phyloP scores from a whole-genome alignment of 2,797 vertebrate species.

The Coregonus ussuriensis region DNA sequence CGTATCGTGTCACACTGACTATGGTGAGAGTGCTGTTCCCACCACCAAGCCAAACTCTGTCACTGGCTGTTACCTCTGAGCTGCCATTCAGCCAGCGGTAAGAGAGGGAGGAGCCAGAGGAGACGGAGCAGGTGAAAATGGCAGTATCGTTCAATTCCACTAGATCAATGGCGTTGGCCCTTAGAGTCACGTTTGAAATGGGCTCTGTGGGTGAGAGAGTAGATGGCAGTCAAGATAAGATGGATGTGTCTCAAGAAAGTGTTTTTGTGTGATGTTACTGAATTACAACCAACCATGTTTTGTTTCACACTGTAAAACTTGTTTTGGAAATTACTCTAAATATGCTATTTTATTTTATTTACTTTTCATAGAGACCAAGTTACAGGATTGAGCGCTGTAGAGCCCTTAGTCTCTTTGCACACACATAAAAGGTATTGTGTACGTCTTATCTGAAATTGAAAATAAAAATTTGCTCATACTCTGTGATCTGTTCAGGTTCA shows the following conservation, averaged over 20 bases:
- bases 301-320: no score
- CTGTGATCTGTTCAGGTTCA: background rate
- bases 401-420: no score
- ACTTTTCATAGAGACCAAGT: no score
- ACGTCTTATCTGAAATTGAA: no score
- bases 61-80: conserved; percentile 26
- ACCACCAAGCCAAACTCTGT: conserved; percentile 39
- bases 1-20: conserved; percentile 49
- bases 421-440: no score
- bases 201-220: conserved; percentile 53
- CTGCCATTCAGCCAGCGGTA: conserved; percentile 21
- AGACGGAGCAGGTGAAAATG: conserved; percentile 62
- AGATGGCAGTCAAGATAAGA: background rate
- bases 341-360: no score
- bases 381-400: no score
- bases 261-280: background rate
- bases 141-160: conserved; percentile 71
- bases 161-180: conserved; percentile 45
- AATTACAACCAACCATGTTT: background rate
- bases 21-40: conserved; percentile 55
- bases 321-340: no score
- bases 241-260: background rate
- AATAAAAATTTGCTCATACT: background rate
- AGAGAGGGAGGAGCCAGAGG: conserved; percentile 49
- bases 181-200: conserved; percentile 59